phyloP scores from a whole-genome alignment of 1,140 invertebrate genomes.

The Harpegnathos saltator region DNA sequence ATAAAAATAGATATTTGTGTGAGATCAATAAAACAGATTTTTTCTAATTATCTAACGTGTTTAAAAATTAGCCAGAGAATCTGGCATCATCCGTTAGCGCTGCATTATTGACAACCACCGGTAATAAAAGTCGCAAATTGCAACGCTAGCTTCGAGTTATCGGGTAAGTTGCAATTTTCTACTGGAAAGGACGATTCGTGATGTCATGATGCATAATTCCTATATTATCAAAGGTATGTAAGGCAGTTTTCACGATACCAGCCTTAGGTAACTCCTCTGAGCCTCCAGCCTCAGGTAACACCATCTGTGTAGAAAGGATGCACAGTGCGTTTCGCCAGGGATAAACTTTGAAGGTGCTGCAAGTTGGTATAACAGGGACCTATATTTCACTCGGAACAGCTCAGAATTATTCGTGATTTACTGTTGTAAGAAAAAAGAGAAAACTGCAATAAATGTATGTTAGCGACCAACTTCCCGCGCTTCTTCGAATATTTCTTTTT shows the following conservation, averaged over 20 bases:
- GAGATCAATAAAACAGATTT: not conserved
- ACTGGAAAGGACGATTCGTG: not conserved
- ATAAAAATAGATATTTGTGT: slow-evolving; percentile 8
- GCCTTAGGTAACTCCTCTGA: not conserved
- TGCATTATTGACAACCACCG: not conserved
- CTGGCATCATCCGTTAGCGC: not conserved
- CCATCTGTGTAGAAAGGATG: not conserved
- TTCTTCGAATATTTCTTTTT: too few relatives aligned
- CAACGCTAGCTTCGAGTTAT: not conserved
- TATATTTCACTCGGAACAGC: too few relatives aligned
- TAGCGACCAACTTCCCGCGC: too few relatives aligned
- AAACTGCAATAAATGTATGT: too few relatives aligned
- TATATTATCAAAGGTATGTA: slow-evolving; percentile 13
- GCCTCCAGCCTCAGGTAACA: not conserved
- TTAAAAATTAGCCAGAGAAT: not conserved
- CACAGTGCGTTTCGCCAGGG: not conserved
- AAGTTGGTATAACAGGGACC: too few relatives aligned
- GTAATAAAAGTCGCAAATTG: not conserved
- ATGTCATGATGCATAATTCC: not conserved
- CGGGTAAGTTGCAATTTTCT: not conserved
- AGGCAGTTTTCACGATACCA: not conserved
- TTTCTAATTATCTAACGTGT: not conserved
- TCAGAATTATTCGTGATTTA: too few relatives aligned
- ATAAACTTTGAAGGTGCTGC: too few relatives aligned
- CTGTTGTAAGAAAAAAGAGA: too few relatives aligned